Conservation (phyloP, 2,113 vertebrate species). For the Prionailurus bengalensis region DNA sequence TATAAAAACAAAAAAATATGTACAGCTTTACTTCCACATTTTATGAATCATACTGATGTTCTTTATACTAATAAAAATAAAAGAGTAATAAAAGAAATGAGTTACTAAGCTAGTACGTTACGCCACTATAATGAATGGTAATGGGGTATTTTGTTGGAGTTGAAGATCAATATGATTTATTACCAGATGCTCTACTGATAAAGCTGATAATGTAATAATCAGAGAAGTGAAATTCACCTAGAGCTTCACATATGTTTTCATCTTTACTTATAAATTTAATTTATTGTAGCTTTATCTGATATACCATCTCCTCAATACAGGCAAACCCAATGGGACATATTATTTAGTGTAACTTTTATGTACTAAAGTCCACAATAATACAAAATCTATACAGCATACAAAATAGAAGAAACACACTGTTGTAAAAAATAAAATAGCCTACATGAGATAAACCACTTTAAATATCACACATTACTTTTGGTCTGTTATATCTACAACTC, state of each 20-base stretch:
- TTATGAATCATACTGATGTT: background rate
- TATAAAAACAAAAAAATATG: background rate
- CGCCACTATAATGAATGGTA: background rate
- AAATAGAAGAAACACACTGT: background rate
- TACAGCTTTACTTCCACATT: background rate
- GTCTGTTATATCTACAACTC: background rate
- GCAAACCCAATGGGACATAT: background rate
- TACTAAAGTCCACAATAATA: constrained; percentile 50
- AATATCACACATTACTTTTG: background rate
- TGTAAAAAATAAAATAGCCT: constrained; percentile 32
- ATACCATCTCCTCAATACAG: background rate
- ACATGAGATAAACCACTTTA: background rate
- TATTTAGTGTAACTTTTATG: constrained; percentile 44
- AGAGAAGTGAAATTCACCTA: constrained; percentile 56
- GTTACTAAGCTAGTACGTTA: background rate
- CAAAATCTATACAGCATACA: constrained; percentile 34
- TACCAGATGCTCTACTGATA: constrained; percentile 40
- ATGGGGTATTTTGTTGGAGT: background rate
- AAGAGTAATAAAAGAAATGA: constrained; percentile 41
- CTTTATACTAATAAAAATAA: constrained; percentile 45
- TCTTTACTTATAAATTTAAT: constrained; percentile 38
- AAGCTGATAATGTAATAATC: constrained; percentile 53
- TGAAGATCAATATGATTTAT: constrained; percentile 56
- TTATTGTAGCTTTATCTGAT: constrained; percentile 14
- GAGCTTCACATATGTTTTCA: background rate